Conservation (phyloP, 2,888 invertebrate genomes). For the Meteorus colon region DNA sequence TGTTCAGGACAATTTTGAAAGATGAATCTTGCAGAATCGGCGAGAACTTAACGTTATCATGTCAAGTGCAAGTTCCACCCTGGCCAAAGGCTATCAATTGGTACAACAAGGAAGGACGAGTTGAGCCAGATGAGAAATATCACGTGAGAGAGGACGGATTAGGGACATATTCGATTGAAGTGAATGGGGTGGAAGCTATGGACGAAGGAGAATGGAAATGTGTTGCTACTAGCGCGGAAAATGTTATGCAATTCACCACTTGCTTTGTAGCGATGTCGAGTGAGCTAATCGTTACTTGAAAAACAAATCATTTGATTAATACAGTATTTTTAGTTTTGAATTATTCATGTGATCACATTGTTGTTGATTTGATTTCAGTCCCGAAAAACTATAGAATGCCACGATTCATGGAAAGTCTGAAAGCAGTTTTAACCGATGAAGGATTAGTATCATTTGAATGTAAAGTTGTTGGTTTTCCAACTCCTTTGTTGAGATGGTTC, state of each 20-base stretch:
- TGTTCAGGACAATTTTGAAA: slow-evolving; percentile 84
- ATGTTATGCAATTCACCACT: slow-evolving; percentile 84
- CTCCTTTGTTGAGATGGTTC: slow-evolving; percentile 90
- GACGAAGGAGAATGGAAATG: slow-evolving; percentile 95
- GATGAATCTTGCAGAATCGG: slow-evolving; percentile 86
- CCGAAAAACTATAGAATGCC: slow-evolving; percentile 93
- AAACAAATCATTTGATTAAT: not conserved
- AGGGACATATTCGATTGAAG: slow-evolving; percentile 86
- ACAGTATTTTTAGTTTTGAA: not conserved
- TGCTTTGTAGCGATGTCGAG: slow-evolving; percentile 86
- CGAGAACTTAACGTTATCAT: slow-evolving; percentile 82
- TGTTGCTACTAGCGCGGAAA: slow-evolving; percentile 85
- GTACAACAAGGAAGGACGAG: slow-evolving; percentile 89
- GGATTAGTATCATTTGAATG: slow-evolving; percentile 94
- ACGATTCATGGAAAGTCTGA: slow-evolving; percentile 90
- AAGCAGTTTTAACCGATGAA: slow-evolving; percentile 92
- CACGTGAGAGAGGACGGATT: slow-evolving; percentile 87
- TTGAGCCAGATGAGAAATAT: slow-evolving; percentile 83
- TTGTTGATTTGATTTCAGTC: slow-evolving; percentile 75
- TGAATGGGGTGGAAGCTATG: slow-evolving; percentile 83
- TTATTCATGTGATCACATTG: slow-evolving; percentile 19
- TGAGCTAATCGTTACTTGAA: slow-evolving; percentile 72
- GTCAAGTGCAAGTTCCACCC: slow-evolving; percentile 88
- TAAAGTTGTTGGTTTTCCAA: slow-evolving; percentile 94
- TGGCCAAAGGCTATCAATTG: slow-evolving; percentile 89